Base-by-base conservation (phyloP, 2,113 vertebrate species). In the Melanerpes formicivorus region DNA sequence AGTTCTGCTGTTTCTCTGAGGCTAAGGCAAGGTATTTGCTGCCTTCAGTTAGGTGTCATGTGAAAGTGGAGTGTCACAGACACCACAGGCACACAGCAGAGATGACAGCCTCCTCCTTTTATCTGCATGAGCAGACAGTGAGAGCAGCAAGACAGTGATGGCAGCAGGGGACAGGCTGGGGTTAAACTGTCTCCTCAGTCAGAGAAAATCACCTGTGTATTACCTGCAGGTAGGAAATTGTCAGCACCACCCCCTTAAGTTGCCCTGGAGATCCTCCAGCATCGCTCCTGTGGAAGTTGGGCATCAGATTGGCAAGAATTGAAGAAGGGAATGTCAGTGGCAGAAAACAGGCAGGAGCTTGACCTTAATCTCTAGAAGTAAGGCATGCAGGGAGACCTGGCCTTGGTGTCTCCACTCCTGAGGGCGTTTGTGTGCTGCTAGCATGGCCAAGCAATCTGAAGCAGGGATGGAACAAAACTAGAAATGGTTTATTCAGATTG, bases 41-140 rank as follows among this genome's bases (percentile, higher is more conserved):
- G 27, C 21, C n/a, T 70, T 91, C 52, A 13, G 29, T 55, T 69
- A 29, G 19, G 10, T n/a, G 9, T 50, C 58, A 18, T 21, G 40
- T 46, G 46, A 46, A 86, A 55, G 21, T 59, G 52, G 52, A 37
- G 56, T 48, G 34, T 34, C 64, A 56, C 65, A 64, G 56, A 14
- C 27, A 25, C 32, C 22, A 21, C 60, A 46, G 73, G 69, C 42
- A 40, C 37, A 58, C 2, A 2, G 59, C 34, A 22, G 54, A 88
- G 52, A 37, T 71, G 46, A 56, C 46, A 80, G 48, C 5, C 25
- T 71, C 1, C 0, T 67, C 52, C 29, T 91, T 88, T 63, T 21
- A 50, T 32, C 58, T 52, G n/a, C 66, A n/a, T 12, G 6, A 0
- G 0, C n/a, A 85, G 32, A 44, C 65, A 27, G 46, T 44, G 74